Conservation (phyloP, 2,113 vertebrate genomes). For the Echinops telfairi region DNA sequence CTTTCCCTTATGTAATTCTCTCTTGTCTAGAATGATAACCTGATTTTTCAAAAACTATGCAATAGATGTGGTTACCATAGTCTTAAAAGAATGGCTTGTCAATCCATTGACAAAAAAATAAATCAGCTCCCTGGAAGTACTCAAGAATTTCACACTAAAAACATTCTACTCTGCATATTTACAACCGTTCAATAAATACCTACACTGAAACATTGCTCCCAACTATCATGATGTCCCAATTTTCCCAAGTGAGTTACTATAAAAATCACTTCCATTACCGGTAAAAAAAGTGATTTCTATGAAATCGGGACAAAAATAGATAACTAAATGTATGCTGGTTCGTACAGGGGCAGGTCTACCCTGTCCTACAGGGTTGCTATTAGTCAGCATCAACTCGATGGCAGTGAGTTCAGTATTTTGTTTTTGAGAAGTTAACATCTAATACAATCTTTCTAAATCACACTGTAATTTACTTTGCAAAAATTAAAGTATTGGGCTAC, state of each 20-base stretch:
- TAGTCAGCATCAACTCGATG: no score
- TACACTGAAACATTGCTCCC: slow-evolving; percentile 45
- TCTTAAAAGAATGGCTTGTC: slow-evolving; percentile 53
- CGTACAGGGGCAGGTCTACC: background rate
- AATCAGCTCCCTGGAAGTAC: background rate
- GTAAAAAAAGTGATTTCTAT: slow-evolving; percentile 59
- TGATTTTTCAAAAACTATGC: slow-evolving; percentile 48
- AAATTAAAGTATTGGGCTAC: slow-evolving; percentile 27
- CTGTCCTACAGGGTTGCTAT: no score
- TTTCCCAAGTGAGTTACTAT: slow-evolving; percentile 30
- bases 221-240: background rate
- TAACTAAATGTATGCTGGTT: slow-evolving; percentile 17
- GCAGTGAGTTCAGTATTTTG: no score
- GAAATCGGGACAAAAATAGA: slow-evolving; percentile 45
- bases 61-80: slow-evolving; percentile 14
- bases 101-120: slow-evolving; percentile 64
- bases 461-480: slow-evolving; percentile 44
- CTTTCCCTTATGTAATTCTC: background rate
- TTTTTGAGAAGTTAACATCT: no score
- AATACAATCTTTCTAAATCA: background rate
- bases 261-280: slow-evolving; percentile 55
- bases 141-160: slow-evolving; percentile 55
- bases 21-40: slow-evolving; percentile 56
- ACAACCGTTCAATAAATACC: slow-evolving; percentile 56
- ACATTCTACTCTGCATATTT: slow-evolving; percentile 22